These are phyloP conservation scores for Orycteropus afer DNA, from an alignment of 2,113 vertebrate species.

Conservation along the genomic window DNA sequence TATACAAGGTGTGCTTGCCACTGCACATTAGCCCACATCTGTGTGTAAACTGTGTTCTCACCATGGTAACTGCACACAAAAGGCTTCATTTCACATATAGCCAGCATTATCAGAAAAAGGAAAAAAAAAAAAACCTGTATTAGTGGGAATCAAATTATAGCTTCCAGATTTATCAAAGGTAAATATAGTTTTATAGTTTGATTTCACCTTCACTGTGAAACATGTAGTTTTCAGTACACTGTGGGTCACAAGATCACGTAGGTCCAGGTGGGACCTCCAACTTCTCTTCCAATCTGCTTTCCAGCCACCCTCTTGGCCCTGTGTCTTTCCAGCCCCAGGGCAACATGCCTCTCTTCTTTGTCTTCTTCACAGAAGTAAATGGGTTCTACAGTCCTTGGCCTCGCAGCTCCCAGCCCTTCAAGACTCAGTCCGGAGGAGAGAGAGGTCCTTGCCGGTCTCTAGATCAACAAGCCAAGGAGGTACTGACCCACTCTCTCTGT, in stretches of 20 bases:
- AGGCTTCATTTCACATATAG: not conserved
- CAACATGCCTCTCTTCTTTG: not conserved
- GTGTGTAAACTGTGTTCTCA: not conserved
- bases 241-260: no score
- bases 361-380: conserved; percentile 6
- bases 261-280: not conserved
- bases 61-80: not conserved
- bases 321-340: not conserved
- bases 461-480: not conserved
- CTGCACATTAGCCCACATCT: not conserved
- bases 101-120: not conserved
- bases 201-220: not conserved
- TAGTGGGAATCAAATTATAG: not conserved
- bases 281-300: not conserved
- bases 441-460: not conserved
- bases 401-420: not conserved
- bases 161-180: not conserved
- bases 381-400: not conserved
- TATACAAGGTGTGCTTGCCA: not conserved
- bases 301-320: not conserved
- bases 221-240: not conserved
- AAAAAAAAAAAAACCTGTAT: not conserved
- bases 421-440: not conserved
- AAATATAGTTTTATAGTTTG: not conserved
- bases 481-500: not conserved